Base-by-base conservation (phyloP, 2,797 vertebrate genomes). In the Siniperca obscura region DNA sequence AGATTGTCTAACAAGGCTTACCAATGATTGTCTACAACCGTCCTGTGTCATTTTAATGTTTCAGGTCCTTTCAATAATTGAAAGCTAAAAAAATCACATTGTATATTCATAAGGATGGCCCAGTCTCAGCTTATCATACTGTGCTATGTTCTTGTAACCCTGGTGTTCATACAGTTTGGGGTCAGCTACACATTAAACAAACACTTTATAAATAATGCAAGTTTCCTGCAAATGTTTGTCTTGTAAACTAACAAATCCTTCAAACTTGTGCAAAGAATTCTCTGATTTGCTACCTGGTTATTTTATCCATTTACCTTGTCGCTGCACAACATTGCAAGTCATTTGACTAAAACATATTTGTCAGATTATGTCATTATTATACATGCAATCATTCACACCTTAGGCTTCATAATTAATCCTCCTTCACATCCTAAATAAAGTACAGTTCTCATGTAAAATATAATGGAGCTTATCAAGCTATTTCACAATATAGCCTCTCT, bases 41-140 rank as follows among this genome's bases (percentile, higher is more conserved):
- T 65, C 80, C 64, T 82, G 75, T 91, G 78, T 91, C 86, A 76
- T 90, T 87, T 93, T 76, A 92, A 92, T 90, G 73, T 91, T 93
- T 91, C 72, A 90, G 70, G 40, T 78, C 68, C 57, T 79, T 77
- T 94, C 6, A 94, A 93, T 93, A 82, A 92, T 94, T 90, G 21
- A 92, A 72, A 69, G 76, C 65, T 17, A 34, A 61, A 84, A 74
- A 84, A 90, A 90, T 84, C 76, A 55, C 86, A 90, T 90, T 9
- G 53, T 81, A 44, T 87, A 91, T 93, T 91, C 65, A 91, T 81
- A 80, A 88, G 68, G 56, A 72, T 34, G 50, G 55, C 70, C 57
- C 22, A 34, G 79, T 83, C 87, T 82, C 14, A 73, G 60, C 78
- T 90, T 40, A 83, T 79, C 57, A 19, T 69, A 4, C 42, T 64